A percentile compares a stretch with the other conserved stretches of the same genome.
phyloP scores from a whole-genome alignment of 2,113 vertebrate genomes.

The Vulpes vulpes region DNA sequence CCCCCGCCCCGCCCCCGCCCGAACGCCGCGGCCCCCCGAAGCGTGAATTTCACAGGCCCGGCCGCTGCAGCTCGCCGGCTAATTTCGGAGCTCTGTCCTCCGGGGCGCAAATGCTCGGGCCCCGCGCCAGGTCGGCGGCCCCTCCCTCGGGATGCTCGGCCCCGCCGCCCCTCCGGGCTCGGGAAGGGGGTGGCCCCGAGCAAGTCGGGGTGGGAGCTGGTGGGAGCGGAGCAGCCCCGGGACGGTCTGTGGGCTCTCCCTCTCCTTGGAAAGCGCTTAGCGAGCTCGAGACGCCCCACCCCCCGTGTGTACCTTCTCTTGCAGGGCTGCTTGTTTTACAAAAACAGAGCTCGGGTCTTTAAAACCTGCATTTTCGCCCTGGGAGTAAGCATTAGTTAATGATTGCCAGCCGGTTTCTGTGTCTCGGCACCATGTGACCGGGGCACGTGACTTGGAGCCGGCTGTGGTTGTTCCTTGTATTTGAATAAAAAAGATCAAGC shows the following conservation, averaged over 20 bases:
- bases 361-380: neutral
- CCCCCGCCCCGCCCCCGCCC: neutral
- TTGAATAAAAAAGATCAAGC: slow-evolving; percentile 76
- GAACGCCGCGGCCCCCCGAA: neutral
- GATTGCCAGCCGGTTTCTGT: slow-evolving; percentile 55
- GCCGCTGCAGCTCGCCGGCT: neutral
- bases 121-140: neutral
- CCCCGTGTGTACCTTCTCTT: neutral
- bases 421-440: slow-evolving; percentile 72
- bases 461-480: slow-evolving; percentile 73
- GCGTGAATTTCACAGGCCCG: neutral
- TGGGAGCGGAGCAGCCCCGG: neutral
- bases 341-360: neutral
- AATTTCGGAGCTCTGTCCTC: accelerated
- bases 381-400: slow-evolving; percentile 31
- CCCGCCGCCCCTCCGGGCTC: neutral
- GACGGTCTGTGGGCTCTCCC: neutral
- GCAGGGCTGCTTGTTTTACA: neutral
- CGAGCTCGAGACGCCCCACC: neutral
- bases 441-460: slow-evolving; percentile 73
- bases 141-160: neutral
- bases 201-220: neutral
- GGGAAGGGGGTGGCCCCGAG: neutral
- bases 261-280: neutral
- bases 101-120: neutral